Evolutionary conservation across 2,888 invertebrate species (phyloP).

Genomic region (Autographa pulchrina): DNA sequence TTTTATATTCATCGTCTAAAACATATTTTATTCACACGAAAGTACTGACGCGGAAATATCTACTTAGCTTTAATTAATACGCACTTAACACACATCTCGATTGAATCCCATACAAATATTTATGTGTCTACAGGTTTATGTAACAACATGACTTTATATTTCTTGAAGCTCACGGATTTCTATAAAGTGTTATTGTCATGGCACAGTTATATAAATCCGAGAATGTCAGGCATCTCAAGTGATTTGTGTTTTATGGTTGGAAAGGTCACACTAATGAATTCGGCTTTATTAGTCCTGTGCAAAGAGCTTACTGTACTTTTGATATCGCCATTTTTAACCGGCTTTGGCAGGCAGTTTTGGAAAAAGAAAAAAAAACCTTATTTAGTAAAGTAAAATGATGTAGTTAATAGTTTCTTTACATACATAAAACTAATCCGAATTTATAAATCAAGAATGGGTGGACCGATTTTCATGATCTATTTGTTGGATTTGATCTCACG

Average conservation of each 20-base stretch:
- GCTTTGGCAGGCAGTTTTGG: no score
- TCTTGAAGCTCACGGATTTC: slow-evolving; percentile 24
- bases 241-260: neutral
- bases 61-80: slow-evolving; percentile 24
- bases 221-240: neutral
- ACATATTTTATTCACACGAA: neutral
- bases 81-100: slow-evolving; percentile 33
- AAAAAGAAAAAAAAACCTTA: no score
- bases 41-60: slow-evolving; percentile 11
- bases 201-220: slow-evolving; percentile 17
- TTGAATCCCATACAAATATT: slow-evolving; percentile 29
- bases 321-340: no score
- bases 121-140: slow-evolving; percentile 27
- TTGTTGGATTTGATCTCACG: no score
- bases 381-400: no score
- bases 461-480: no score
- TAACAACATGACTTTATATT: slow-evolving; percentile 36
- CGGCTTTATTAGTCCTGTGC: neutral
- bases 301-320: no score
- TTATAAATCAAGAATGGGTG: no score
- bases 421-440: no score
- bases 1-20: neutral
- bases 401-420: no score
- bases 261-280: neutral
- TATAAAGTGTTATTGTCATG: slow-evolving; percentile 15